phyloP scores from a whole-genome alignment of 2,888 invertebrate genomes.

The Conchocele bisecta region DNA sequence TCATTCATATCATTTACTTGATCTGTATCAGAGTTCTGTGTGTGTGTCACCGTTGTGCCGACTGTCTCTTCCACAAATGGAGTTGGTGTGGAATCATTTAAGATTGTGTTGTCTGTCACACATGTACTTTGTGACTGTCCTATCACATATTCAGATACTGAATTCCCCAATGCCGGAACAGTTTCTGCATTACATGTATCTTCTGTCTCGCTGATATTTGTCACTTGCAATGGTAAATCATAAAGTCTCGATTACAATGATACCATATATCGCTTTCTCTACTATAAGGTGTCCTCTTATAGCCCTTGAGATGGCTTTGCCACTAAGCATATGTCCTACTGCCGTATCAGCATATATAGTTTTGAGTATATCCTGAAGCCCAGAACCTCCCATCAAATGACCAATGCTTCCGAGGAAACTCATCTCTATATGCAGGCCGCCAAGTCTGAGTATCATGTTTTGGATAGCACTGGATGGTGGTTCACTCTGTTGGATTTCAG shows the following conservation, averaged over 20 bases:
- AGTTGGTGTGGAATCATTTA: no score
- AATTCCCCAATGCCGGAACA: neutral
- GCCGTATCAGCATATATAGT: conserved; percentile 1
- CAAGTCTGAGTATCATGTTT: conserved; percentile 8
- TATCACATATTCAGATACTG: neutral
- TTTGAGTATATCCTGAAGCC: conserved; percentile 10
- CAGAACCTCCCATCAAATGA: conserved; percentile 11
- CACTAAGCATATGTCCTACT: neutral
- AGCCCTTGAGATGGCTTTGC: conserved; percentile 20
- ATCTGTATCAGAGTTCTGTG: no score
- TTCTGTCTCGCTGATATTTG: neutral
- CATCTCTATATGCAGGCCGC: conserved; percentile 10
- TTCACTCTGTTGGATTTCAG: conserved; percentile 9
- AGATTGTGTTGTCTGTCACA: neutral
- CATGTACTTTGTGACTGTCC: neutral
- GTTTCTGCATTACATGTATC: no score
- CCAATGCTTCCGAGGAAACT: conserved; percentile 22
- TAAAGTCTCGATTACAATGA: neutral
- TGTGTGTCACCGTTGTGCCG: no score
- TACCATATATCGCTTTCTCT: neutral
- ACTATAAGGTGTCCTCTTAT: conserved; percentile 14
- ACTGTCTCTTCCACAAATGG: no score
- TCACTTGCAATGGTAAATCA: neutral
- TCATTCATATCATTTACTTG: no score
- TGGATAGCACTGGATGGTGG: neutral